phyloP scores from a whole-genome alignment of 2,888 invertebrate genomes.

The Prosopocoilus inquinatus region DNA sequence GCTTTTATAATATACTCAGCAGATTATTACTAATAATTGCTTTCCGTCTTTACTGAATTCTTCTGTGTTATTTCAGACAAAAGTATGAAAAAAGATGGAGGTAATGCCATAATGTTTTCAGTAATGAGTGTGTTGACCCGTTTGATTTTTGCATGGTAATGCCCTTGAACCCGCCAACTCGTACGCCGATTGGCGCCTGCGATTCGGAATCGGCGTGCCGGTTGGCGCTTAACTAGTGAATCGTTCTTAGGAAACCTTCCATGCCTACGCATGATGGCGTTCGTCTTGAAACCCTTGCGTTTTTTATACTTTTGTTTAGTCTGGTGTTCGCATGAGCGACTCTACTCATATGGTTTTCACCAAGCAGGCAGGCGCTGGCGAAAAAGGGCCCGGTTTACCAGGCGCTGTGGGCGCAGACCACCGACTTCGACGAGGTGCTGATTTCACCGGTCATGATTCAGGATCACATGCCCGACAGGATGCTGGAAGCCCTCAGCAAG shows the following conservation, averaged over 20 bases:
- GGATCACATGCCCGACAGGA: constrained; percentile 88
- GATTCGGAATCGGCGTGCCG: too few relatives aligned
- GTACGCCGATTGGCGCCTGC: too few relatives aligned
- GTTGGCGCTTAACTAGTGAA: too few relatives aligned
- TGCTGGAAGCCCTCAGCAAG: constrained; percentile 80
- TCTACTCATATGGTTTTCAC: neutral
- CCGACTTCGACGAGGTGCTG: constrained; percentile 82
- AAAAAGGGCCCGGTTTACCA: constrained; percentile 80
- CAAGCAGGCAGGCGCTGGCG: constrained; percentile 63
- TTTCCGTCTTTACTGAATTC: neutral
- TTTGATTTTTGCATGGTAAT: constrained; percentile 1
- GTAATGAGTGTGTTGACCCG: constrained; percentile 2
- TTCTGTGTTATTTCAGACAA: constrained; percentile 60
- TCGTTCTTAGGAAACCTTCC: too few relatives aligned
- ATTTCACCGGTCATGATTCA: constrained; percentile 88
- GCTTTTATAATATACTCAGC: too few relatives aligned
- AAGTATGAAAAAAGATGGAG: constrained; percentile 76
- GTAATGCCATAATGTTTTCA: constrained; percentile 52
- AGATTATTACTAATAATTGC: too few relatives aligned
- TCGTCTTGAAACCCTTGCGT: neutral
- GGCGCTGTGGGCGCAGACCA: constrained; percentile 82
- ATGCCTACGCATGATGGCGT: too few relatives aligned
- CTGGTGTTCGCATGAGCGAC: neutral
- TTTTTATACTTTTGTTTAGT: constrained; percentile 1
- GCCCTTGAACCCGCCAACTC: neutral